These are phyloP conservation scores for Cnemophilus loriae DNA, from an alignment of 2,113 vertebrate genomes.

Conservation along the genomic window DNA sequence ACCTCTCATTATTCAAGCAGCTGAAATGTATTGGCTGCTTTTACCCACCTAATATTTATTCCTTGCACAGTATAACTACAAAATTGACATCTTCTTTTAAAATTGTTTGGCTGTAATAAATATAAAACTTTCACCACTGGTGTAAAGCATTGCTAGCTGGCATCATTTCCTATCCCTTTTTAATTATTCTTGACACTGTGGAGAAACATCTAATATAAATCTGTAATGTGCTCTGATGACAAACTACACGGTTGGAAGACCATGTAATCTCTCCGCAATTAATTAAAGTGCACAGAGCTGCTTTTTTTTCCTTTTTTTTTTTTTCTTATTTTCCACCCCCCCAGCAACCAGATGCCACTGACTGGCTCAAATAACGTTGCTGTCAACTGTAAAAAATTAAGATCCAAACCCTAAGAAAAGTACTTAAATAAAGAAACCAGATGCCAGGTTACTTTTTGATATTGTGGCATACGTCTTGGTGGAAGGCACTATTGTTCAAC, in stretches of 20 bases:
- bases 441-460: conserved; percentile 85
- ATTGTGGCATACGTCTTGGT: conserved; percentile 74
- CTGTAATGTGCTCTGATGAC: conserved; percentile 99
- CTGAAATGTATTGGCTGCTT: conserved; percentile 56
- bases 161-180: conserved; percentile 89
- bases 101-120: conserved; percentile 78
- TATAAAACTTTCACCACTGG: conserved; percentile 76
- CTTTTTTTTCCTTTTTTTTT: background rate
- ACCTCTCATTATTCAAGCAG: conserved; percentile 67
- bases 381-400: conserved; percentile 99
- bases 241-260: conserved; percentile 99
- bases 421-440: conserved; percentile 90
- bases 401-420: conserved; percentile 89
- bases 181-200: conserved; percentile 99
- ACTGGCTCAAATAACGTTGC: conserved; percentile 91
- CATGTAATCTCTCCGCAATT: conserved; percentile 99
- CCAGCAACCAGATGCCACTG: conserved; percentile 92
- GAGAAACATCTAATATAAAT: conserved; percentile 99
- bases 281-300: conserved; percentile 94
- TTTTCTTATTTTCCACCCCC: background rate
- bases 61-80: conserved; percentile 65
- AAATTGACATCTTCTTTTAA: conserved; percentile 81
- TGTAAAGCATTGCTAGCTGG: conserved; percentile 85
- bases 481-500: conserved; percentile 81
- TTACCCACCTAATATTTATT: conserved; percentile 71